Evolutionary conservation across 1,140 invertebrate species (phyloP), one percentile per base, ranked within the genome.

Genomic region (Mizuhopecten yessoensis): DNA sequence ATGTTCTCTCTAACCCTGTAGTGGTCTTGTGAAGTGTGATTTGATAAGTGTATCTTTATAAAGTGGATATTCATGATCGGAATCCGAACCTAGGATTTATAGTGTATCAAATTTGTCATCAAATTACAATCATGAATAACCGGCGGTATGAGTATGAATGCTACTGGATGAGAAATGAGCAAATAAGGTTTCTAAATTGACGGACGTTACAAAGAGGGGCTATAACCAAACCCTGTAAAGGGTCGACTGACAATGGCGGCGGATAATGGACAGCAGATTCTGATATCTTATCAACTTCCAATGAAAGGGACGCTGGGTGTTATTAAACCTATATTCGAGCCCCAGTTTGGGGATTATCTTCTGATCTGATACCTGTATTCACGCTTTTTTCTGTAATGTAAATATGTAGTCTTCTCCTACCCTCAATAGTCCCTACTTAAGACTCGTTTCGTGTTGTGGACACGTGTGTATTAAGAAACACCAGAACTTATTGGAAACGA

Each of bases 331-430:
- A 75, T 29, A 29, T 29, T 75, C 23, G n/a, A 75, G 57, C 57
- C 57, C 57, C 23, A 75, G 57, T 75, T 75, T 29, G 23, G 57
- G 57, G 57, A 75, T 29, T 75, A 29, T 5, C 5, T 75, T 75
- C n/a, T 75, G 57, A 75, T 75, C n/a, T n/a, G 57, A 29, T 75
- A 75, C 57, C 11, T 75, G 57, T 75, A 75, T 75, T 75, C 57
- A 75, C 3, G 0, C 5, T n/a, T 9, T 5, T n/a, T n/a, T 75
- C 57, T 29, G 57, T 75, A 75, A 75, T n/a, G 57, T 75, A 75
- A 75, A 75, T 75, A 75, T n/a, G 45, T 23, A 11, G 15, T 75
- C 23, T 75, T 1, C n/a, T 13, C n/a, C 20, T 3, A 75, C 29
- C 57, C 45, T 57, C 17, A 23, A 7, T 75, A 75, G 57, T 75